These are phyloP conservation scores for Cabera pusaria DNA, from an alignment of 2,888 invertebrate species.

Conservation along the genomic window DNA sequence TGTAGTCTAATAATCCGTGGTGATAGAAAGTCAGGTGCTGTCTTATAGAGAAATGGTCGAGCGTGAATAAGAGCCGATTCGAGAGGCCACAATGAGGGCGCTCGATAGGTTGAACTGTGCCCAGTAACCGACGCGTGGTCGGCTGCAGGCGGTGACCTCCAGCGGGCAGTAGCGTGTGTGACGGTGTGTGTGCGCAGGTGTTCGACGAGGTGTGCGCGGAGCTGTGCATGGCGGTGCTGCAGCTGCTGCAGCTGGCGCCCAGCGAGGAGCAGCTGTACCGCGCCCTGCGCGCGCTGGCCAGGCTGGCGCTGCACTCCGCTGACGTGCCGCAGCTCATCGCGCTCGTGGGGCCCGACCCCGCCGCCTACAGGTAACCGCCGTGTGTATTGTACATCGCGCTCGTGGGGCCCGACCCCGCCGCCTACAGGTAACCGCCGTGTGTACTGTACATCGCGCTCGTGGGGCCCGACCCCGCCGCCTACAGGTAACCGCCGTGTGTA, in stretches of 20 bases:
- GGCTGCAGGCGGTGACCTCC: too few species aligned
- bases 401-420: constrained; percentile 92
- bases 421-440: constrained; percentile 8
- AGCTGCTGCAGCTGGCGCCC: constrained; percentile 92
- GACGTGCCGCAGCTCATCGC: constrained; percentile 95
- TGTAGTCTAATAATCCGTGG: too few species aligned
- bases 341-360: constrained; percentile 95
- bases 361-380: constrained; percentile 71
- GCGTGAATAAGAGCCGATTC: too few species aligned
- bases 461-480: constrained; percentile 88
- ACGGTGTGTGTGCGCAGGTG: constrained; percentile 86
- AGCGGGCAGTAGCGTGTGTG: too few species aligned
- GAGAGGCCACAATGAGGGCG: too few species aligned
- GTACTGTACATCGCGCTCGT: constrained; percentile 77
- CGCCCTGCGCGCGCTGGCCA: constrained; percentile 89
- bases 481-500: neutral
- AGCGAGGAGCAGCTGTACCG: constrained; percentile 91
- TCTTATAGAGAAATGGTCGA: too few species aligned
- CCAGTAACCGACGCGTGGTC: too few species aligned
- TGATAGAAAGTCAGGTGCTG: too few species aligned
- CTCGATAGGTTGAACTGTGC: too few species aligned
- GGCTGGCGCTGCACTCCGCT: constrained; percentile 89
- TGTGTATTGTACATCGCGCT: constrained; percentile 56
- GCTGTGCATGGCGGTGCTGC: constrained; percentile 94
- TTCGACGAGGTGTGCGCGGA: constrained; percentile 97